Conservation (phyloP, 2,888 invertebrate species). For the Ypsolopha scabrella region DNA sequence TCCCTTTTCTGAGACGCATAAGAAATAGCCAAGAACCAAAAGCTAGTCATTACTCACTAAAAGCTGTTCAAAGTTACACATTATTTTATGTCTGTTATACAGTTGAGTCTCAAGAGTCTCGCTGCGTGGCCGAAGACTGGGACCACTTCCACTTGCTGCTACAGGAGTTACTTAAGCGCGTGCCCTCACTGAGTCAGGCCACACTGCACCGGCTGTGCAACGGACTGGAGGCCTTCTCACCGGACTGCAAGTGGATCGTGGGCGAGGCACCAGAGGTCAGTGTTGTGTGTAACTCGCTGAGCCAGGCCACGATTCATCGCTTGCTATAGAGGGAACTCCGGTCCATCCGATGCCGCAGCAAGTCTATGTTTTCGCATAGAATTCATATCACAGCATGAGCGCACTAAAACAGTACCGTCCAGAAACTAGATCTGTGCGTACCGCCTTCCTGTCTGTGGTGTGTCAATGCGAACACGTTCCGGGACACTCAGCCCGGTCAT, state of each 20-base stretch:
- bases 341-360: too few species aligned
- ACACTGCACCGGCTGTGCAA: slow-evolving; percentile 86
- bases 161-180: slow-evolving; percentile 85
- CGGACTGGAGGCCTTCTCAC: slow-evolving; percentile 95
- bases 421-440: too few species aligned
- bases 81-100: slow-evolving; percentile 11
- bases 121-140: slow-evolving; percentile 90
- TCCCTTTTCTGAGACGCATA: too few species aligned
- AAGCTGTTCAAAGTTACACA: not conserved
- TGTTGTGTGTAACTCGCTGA: slow-evolving; percentile 51
- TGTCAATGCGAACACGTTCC: too few species aligned
- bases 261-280: slow-evolving; percentile 93
- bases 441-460: too few species aligned
- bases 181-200: slow-evolving; percentile 82
- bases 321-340: too few species aligned
- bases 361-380: too few species aligned
- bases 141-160: slow-evolving; percentile 94
- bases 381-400: too few species aligned
- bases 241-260: slow-evolving; percentile 96
- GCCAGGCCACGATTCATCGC: slow-evolving; percentile 63
- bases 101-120: slow-evolving; percentile 70
- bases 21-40: too few species aligned
- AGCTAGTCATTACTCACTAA: too few species aligned
- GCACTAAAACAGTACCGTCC: too few species aligned
- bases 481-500: too few species aligned